phyloP scores from a whole-genome alignment of 2,888 invertebrate genomes.

The Apotomis turbidana region DNA sequence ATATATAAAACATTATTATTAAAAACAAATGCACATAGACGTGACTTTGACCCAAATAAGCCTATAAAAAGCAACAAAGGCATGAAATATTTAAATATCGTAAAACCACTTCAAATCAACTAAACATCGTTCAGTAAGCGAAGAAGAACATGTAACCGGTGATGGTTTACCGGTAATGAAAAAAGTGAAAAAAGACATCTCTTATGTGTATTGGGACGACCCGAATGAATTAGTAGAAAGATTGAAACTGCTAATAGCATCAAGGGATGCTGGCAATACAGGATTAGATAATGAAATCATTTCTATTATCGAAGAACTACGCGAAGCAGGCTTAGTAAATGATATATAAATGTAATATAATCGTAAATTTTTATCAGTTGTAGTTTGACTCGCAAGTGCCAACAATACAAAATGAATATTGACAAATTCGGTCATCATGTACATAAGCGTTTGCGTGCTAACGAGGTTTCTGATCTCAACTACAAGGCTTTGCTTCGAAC shows the following conservation, averaged over 20 bases:
- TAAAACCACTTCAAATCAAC: slow-evolving; percentile 1
- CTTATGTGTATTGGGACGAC: slow-evolving; percentile 4
- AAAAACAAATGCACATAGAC: not conserved
- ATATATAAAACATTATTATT: not conserved
- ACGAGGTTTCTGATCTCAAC: slow-evolving; percentile 7
- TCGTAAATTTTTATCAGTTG: no score
- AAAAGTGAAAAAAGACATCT: not conserved
- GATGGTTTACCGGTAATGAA: not conserved
- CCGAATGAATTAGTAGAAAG: slow-evolving; percentile 1
- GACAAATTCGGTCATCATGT: slow-evolving; percentile 11
- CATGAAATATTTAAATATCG: not conserved
- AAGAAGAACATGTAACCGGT: not conserved
- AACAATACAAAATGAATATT: not conserved
- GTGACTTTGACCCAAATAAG: slow-evolving; percentile 4
- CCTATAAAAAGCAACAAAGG: slow-evolving; percentile 9
- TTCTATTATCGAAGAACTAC: not conserved
- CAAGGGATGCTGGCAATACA: not conserved
- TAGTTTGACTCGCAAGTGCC: not conserved
- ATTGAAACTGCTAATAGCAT: slow-evolving; percentile 4
- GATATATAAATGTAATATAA: not conserved
- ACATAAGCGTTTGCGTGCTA: slow-evolving; percentile 6
- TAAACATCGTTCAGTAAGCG: not conserved
- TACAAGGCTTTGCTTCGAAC: slow-evolving; percentile 1
- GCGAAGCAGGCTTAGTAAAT: not conserved
- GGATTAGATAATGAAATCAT: slow-evolving; percentile 9